phyloP scores from a whole-genome alignment of 1,140 invertebrate species.

The Drosophila varians region DNA sequence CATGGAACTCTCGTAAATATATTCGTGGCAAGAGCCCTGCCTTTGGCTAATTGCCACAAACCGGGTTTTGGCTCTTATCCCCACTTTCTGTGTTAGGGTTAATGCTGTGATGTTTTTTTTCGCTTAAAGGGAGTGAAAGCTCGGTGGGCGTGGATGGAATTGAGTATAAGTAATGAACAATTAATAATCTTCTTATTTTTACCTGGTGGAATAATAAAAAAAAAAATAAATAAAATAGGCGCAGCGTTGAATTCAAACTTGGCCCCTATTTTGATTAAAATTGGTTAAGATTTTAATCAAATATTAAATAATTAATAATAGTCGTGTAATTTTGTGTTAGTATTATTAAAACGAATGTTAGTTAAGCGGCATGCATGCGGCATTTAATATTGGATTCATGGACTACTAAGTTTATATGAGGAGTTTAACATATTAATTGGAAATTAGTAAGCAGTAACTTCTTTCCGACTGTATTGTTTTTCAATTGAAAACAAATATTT shows the following conservation, averaged over 20 bases:
- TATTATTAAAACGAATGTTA: too few species aligned
- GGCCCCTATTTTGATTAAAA: background rate
- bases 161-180: background rate
- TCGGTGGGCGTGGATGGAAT: slow-evolving; percentile 1
- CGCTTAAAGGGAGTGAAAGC: slow-evolving; percentile 5
- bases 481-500: too few species aligned
- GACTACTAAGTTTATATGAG: background rate
- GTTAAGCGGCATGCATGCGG: too few species aligned
- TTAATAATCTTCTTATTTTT: slow-evolving; percentile 19
- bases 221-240: background rate
- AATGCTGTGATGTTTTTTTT: slow-evolving; percentile 9
- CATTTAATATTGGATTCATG: background rate
- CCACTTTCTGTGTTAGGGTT: slow-evolving; percentile 6
- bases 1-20: slow-evolving; percentile 2
- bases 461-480: too few species aligned
- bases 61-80: slow-evolving; percentile 7
- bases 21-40: background rate
- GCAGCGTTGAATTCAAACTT: background rate
- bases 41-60: slow-evolving; percentile 28
- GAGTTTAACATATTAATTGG: too few species aligned
- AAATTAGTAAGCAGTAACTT: too few species aligned
- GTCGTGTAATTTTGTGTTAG: too few species aligned
- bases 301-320: too few species aligned
- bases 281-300: too few species aligned
- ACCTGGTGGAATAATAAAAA: background rate